These are phyloP conservation scores for Harpegnathos saltator DNA, from an alignment of 1,140 invertebrate species.

Conservation along the genomic window DNA sequence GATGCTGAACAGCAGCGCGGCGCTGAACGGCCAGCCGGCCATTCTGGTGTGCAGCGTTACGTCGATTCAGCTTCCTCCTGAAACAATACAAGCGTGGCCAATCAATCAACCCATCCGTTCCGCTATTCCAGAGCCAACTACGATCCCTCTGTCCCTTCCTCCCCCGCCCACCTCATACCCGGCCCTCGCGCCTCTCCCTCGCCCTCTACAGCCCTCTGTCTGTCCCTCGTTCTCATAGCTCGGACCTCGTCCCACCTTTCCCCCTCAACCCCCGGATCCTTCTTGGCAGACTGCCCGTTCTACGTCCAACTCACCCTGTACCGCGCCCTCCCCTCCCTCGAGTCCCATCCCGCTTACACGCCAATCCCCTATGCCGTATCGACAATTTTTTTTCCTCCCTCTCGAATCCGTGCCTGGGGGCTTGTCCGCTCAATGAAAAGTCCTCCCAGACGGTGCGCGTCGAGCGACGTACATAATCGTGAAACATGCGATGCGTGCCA, in stretches of 20 bases:
- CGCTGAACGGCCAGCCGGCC: slow-evolving; percentile 83
- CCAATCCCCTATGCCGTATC: slow-evolving; percentile 64
- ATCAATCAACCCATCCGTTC: slow-evolving; percentile 80
- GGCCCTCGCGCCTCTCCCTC: slow-evolving; percentile 2
- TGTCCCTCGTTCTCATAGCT: slow-evolving; percentile 39
- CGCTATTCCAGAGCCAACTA: slow-evolving; percentile 53
- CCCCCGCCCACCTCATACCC: background rate
- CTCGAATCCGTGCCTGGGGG: slow-evolving; percentile 68
- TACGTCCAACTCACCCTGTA: slow-evolving; percentile 56
- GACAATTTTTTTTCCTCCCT: slow-evolving; percentile 70
- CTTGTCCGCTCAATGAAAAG: slow-evolving; percentile 77
- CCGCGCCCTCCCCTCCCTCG: background rate
- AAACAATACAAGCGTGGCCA: slow-evolving; percentile 80
- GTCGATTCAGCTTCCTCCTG: slow-evolving; percentile 86
- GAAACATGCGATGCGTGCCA: slow-evolving; percentile 69
- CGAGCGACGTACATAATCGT: slow-evolving; percentile 67
- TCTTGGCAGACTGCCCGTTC: slow-evolving; percentile 73
- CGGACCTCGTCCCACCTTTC: slow-evolving; percentile 69
- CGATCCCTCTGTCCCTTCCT: slow-evolving; percentile 35
- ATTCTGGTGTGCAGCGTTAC: slow-evolving; percentile 85
- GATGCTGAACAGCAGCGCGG: slow-evolving; percentile 83
- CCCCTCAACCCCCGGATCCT: slow-evolving; percentile 51
- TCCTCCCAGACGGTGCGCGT: slow-evolving; percentile 69
- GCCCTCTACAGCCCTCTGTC: slow-evolving; percentile 15
- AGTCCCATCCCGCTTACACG: slow-evolving; percentile 35